Base-by-base conservation (phyloP, 2,797 vertebrate species). In the Schizopygopsis pylzovi region DNA sequence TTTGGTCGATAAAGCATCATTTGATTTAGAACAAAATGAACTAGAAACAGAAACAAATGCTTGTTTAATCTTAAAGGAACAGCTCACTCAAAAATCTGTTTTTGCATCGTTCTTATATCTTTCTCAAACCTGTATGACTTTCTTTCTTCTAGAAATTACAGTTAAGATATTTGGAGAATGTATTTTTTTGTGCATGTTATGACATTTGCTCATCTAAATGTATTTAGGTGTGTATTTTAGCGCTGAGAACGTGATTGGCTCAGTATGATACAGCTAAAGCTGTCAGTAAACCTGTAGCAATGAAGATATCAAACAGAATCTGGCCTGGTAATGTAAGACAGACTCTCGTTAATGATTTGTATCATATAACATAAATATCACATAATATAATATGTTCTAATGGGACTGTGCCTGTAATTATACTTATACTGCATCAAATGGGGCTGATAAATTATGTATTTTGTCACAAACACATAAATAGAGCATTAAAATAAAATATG, bases 221-320 rank as follows among this genome's bases (percentile, higher is more conserved):
- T 56, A 61, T 61, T 93, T 91, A 91, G 84, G 92, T 91, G 91
- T 92, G 89, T 61, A 91, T 93, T 91, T 90, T 25, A 80, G 82
- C 71, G 83, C 90, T 90, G 90, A 86, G 89, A 72, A 92, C 94
- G 91, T 93, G 92, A 93, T 92, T 93, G 81, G 79, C 88, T 86
- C 83, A 86, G 75, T 80, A 43, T 83, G 88, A 92, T 88, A 16
- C 6, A 54, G 6, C 16, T 52, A 22, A 89, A 87, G 75, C 88
- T 89, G 89, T 91, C 90, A 85, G 88, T 90, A 90, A 92, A 85
- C 89, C 84, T 85, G 83, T 89, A 83, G 25, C 45, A 63, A 82
- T 89, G 85, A 84, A 88, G 68, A 63, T 92, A 88, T 91, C 88
- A 89, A 90, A 93, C 92, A 65, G 75, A 87, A 90, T 93, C 75